These are phyloP conservation scores for Stegana nigrithorax DNA, from an alignment of 2,888 invertebrate species.

Conservation along the genomic window DNA sequence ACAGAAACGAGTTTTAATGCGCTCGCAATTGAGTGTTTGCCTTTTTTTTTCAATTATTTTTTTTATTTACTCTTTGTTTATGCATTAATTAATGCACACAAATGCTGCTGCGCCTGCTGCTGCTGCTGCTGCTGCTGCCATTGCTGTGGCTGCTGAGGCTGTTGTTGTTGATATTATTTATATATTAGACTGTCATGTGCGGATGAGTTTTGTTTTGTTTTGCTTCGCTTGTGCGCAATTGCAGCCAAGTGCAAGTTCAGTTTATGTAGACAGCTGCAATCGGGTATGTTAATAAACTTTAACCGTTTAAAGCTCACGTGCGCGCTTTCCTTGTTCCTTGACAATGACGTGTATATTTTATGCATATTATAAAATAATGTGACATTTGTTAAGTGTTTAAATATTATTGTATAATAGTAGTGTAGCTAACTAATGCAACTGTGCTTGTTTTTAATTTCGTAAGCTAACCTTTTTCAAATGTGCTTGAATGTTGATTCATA, in stretches of 20 bases:
- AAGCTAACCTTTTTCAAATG: no score
- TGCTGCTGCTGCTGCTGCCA: background rate
- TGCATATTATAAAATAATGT: no score
- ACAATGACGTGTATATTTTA: no score
- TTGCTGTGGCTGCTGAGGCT: background rate
- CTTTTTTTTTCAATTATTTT: no score
- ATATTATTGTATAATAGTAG: no score
- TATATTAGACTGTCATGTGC: background rate
- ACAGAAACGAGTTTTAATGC: background rate
- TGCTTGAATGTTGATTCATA: no score
- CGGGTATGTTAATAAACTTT: background rate
- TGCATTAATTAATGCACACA: slow-evolving; percentile 9
- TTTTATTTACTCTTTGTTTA: no score
- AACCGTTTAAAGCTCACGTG: slow-evolving; percentile 14
- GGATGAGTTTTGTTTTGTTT: background rate
- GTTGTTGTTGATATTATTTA: no score
- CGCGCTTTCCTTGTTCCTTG: slow-evolving; percentile 10
- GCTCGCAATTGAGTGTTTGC: background rate
- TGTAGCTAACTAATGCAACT: no score
- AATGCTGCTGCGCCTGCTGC: background rate
- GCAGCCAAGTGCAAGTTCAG: background rate
- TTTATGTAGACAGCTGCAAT: slow-evolving; percentile 11
- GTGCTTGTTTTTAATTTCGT: no score
- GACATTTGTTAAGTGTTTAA: no score
- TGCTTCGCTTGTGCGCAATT: background rate